phyloP scores from a whole-genome alignment of 1,140 invertebrate species.

The Centruroides vittatus region DNA sequence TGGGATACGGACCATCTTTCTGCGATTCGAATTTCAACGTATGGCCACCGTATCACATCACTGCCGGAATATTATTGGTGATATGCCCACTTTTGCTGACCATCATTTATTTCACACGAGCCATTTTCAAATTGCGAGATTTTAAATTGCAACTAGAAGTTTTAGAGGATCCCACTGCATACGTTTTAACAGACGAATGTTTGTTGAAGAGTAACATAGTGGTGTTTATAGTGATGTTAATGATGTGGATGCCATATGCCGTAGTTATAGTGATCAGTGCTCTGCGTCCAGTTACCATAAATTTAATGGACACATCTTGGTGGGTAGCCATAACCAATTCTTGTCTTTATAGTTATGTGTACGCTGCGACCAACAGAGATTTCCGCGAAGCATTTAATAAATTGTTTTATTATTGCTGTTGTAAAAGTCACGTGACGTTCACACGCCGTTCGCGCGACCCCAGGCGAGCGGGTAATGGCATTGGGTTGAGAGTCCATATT shows the following conservation, averaged over 20 bases:
- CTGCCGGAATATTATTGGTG: conserved; percentile 17
- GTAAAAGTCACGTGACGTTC: conserved; percentile 58
- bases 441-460: conserved; percentile 5
- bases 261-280: conserved; percentile 38
- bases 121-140: conserved; percentile 37
- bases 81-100: conserved; percentile 24
- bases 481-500: conserved; percentile 49
- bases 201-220: conserved; percentile 46
- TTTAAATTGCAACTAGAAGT: conserved; percentile 10
- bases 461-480: conserved; percentile 3
- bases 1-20: conserved; percentile 27
- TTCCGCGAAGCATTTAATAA: conserved; percentile 60
- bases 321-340: conserved; percentile 54
- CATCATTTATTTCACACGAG: conserved; percentile 38
- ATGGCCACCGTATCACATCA: conserved; percentile 8
- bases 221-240: conserved; percentile 45
- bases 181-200: conserved; percentile 35
- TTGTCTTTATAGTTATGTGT: conserved; percentile 49
- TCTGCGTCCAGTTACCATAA: conserved; percentile 29
- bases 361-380: conserved; percentile 46
- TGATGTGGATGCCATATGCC: conserved; percentile 53
- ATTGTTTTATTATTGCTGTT: conserved; percentile 66
- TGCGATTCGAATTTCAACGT: conserved; percentile 18
- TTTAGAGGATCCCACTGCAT: conserved; percentile 2
- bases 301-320: conserved; percentile 44